Conservation (phyloP, 2,888 invertebrate species). For the Drosophila niveifrons region DNA sequence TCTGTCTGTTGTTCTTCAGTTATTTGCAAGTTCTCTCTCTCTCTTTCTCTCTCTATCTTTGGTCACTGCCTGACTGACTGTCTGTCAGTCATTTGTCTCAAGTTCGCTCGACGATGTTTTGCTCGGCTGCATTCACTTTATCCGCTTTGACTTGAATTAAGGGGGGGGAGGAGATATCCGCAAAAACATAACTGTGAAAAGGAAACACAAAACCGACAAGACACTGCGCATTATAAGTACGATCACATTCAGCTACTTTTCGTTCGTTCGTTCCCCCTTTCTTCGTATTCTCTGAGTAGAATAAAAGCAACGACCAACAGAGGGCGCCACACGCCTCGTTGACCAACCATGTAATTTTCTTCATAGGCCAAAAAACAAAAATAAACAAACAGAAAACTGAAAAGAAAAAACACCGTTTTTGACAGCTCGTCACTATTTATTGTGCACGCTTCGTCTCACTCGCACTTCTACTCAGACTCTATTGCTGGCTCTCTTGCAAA, state of each 20-base stretch:
- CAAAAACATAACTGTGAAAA: constrained; percentile 7
- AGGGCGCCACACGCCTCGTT: constrained; percentile 24
- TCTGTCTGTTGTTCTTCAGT: not conserved
- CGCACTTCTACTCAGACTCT: not conserved
- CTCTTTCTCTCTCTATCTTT: not conserved
- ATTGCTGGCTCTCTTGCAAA: not conserved
- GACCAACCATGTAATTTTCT: constrained; percentile 45
- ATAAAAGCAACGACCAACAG: constrained; percentile 6
- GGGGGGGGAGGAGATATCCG: not conserved
- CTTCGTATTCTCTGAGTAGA: not conserved
- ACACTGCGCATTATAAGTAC: constrained; percentile 6
- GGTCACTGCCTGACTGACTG: not conserved
- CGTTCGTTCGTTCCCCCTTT: not conserved
- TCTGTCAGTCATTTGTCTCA: constrained; percentile 20
- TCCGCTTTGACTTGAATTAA: constrained; percentile 14
- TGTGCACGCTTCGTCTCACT: constrained; percentile 6
- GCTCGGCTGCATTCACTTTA: constrained; percentile 31
- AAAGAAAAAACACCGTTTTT: constrained; percentile 38
- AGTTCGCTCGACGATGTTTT: constrained; percentile 26
- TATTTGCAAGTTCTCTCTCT: not conserved
- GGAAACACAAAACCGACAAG: not conserved
- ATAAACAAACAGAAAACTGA: too few species aligned
- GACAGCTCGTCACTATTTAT: constrained; percentile 63
- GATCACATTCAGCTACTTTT: constrained; percentile 2
- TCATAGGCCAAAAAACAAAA: constrained; percentile 37